A percentile compares a stretch with the other conserved stretches of the same genome.
These are phyloP conservation scores for Eupelmus urozonus DNA, from an alignment of 2,888 invertebrate species.

Conservation along the genomic window DNA sequence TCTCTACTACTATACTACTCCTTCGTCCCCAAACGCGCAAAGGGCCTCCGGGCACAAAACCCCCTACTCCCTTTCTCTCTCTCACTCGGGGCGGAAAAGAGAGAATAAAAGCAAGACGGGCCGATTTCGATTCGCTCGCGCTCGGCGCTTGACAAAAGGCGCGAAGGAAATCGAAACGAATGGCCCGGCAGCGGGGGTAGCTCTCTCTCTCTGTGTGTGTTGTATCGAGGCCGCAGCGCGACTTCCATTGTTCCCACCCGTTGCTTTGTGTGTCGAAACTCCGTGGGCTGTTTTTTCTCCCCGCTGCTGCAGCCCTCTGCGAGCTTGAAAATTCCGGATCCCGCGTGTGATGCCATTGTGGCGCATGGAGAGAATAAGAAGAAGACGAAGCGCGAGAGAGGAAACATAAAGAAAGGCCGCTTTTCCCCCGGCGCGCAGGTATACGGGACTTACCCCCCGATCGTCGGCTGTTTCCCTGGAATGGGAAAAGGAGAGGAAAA, in stretches of 20 bases:
- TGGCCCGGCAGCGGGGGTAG: not conserved
- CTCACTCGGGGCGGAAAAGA: too few relatives aligned
- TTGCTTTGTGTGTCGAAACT: constrained; percentile 55
- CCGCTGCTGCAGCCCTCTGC: not conserved
- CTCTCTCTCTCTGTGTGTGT: too few relatives aligned
- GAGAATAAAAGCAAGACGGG: too few relatives aligned
- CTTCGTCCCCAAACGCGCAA: too few relatives aligned
- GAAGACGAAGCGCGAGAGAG: not conserved
- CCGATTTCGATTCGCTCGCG: too few relatives aligned
- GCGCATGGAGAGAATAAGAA: constrained; percentile 1
- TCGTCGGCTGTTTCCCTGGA: not conserved
- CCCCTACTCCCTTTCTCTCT: too few relatives aligned
- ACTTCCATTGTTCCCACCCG: constrained; percentile 50
- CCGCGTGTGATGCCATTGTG: not conserved
- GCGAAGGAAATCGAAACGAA: constrained; percentile 54
- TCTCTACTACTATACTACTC: too few relatives aligned
- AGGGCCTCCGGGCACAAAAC: too few relatives aligned
- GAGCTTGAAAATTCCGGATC: not conserved
- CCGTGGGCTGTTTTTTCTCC: constrained; percentile 44
- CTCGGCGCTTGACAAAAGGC: constrained; percentile 50
- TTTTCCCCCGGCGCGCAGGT: not conserved
- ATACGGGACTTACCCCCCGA: constrained; percentile 8
- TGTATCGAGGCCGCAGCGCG: not conserved
- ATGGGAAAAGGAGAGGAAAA: constrained; percentile 12
- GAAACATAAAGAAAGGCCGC: not conserved